These are phyloP conservation scores for Rhineura floridana DNA, from an alignment of 2,113 vertebrate species.

Conservation along the genomic window DNA sequence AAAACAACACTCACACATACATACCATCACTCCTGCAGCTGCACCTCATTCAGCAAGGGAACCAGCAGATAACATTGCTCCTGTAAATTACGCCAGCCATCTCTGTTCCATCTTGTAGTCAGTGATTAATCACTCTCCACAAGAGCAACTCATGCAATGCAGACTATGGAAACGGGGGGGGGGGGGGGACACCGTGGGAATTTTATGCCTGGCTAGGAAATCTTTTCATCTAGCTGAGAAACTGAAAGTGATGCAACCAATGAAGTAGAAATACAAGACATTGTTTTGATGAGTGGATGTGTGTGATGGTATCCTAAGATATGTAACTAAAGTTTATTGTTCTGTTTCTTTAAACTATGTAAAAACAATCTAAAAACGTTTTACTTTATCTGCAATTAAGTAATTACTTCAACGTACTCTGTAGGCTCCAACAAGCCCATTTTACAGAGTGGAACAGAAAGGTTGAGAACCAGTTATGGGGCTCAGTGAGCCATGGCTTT, in stretches of 20 bases:
- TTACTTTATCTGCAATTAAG: not conserved
- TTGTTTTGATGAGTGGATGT: slow-evolving; percentile 29
- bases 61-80: slow-evolving; percentile 40
- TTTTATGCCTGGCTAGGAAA: slow-evolving; percentile 15
- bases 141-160: slow-evolving; percentile 43
- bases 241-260: slow-evolving; percentile 42
- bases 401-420: not conserved
- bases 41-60: slow-evolving; percentile 35
- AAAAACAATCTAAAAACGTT: not conserved
- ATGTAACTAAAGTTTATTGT: not conserved
- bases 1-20: not conserved
- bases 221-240: slow-evolving; percentile 19
- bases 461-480: not conserved
- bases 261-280: not conserved
- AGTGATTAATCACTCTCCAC: slow-evolving; percentile 55
- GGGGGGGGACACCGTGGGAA: slow-evolving; percentile 8
- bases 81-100: slow-evolving; percentile 32
- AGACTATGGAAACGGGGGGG: slow-evolving; percentile 16
- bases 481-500: not conserved
- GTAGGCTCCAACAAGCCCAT: not conserved
- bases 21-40: slow-evolving; percentile 30
- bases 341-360: slow-evolving; percentile 12
- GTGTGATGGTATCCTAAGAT: not conserved
- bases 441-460: not conserved
- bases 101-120: slow-evolving; percentile 24